These are phyloP conservation scores for Tor tambroides DNA, from an alignment of 2,113 vertebrate species.

Conservation along the genomic window DNA sequence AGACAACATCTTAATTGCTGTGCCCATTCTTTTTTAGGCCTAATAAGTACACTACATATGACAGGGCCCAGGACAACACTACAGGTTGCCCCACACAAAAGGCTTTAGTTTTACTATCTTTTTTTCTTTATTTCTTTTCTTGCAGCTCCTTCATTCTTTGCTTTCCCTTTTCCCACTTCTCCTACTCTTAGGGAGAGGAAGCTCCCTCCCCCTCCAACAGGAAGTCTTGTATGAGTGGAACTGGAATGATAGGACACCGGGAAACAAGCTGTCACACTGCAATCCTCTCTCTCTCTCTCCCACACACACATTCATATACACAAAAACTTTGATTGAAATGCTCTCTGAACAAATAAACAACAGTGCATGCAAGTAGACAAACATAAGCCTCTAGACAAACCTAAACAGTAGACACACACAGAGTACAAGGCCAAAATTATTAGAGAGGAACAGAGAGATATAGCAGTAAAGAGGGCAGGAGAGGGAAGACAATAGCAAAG, in stretches of 20 bases:
- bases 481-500: constrained; percentile 63
- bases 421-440: not conserved
- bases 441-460: not conserved
- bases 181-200: constrained; percentile 69
- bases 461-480: constrained; percentile 8
- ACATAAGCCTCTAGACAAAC: not conserved
- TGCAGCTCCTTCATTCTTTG: constrained; percentile 3
- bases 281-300: constrained; percentile 44
- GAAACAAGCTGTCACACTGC: constrained; percentile 74
- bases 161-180: constrained; percentile 33
- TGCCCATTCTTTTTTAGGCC: not conserved
- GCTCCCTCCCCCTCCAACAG: constrained; percentile 66
- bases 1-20: not conserved
- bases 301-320: constrained; percentile 3
- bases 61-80: not conserved
- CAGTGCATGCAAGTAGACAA: not conserved
- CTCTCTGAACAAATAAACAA: not conserved
- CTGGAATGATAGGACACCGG: constrained; percentile 80
- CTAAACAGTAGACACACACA: not conserved
- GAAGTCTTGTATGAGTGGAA: constrained; percentile 74
- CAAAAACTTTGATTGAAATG: not conserved
- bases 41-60: not conserved
- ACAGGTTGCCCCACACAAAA: not conserved
- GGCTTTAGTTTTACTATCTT: not conserved
- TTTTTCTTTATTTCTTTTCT: constrained; percentile 26